Evolutionary conservation across 2,888 invertebrate species (phyloP).

Genomic region (Heliconius cydno): DNA sequence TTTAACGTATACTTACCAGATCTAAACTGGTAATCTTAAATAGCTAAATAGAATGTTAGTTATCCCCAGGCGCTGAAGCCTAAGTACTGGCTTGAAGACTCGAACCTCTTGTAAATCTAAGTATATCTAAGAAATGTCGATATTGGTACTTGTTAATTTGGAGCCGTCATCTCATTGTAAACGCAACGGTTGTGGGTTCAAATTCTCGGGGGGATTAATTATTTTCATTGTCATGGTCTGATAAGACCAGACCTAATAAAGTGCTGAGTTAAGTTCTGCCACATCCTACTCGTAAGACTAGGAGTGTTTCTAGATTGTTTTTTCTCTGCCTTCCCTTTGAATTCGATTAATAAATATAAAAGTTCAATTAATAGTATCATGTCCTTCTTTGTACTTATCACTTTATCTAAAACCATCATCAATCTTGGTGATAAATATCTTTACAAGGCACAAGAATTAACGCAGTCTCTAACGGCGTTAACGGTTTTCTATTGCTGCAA

Average conservation of each 20-base stretch:
- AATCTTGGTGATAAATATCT: conserved; percentile 10
- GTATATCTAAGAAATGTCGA: neutral
- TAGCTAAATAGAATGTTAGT: conserved; percentile 19
- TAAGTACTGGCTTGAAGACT: conserved; percentile 16
- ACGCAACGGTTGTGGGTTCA: neutral
- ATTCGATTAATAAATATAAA: neutral
- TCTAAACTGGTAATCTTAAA: conserved; percentile 19
- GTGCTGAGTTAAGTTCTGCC: neutral
- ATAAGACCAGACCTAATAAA: neutral
- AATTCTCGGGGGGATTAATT: neutral
- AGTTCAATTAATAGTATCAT: neutral
- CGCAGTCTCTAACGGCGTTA: conserved; percentile 9
- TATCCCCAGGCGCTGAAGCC: conserved; percentile 10
- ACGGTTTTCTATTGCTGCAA: conserved; percentile 5
- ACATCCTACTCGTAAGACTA: neutral
- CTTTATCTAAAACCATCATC: neutral
- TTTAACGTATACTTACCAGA: conserved; percentile 11
- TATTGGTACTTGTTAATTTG: neutral
- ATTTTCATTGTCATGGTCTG: neutral
- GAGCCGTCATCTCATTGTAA: neutral
- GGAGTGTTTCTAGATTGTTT: no score
- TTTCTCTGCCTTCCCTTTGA: no score
- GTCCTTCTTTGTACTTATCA: neutral
- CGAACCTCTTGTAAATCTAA: neutral
- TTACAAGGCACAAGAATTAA: conserved; percentile 10